Evolutionary conservation across 2,797 vertebrate species (phyloP).

Genomic region (Sebastes diaconus): DNA sequence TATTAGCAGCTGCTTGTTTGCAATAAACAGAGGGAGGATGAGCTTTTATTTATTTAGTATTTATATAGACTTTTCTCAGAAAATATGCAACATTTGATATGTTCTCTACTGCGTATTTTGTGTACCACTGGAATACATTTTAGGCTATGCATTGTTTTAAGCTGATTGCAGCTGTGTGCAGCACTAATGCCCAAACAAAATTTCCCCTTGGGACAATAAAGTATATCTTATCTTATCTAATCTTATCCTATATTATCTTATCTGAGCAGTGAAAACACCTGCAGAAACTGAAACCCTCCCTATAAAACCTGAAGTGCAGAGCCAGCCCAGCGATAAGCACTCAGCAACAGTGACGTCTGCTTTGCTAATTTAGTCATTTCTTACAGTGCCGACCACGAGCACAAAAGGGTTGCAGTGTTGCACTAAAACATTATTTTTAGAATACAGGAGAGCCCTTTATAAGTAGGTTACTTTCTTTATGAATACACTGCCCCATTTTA

Average conservation of each 20-base stretch:
- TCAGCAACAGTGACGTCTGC: constrained; percentile 55
- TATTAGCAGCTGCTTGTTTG: neutral
- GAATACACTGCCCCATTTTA: constrained; percentile 32
- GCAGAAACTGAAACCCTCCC: neutral
- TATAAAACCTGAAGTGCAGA: neutral
- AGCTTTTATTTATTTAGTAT: no score
- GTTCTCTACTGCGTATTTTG: no score
- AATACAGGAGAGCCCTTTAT: constrained; percentile 46
- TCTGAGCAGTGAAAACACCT: neutral
- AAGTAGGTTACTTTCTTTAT: constrained; percentile 63
- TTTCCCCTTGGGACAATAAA: no score
- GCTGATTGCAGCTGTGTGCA: no score
- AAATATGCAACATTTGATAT: no score
- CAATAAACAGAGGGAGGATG: neutral
- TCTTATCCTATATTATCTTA: no score
- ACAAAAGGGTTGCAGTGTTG: constrained; percentile 64
- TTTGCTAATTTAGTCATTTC: constrained; percentile 41
- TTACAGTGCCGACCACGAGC: constrained; percentile 24
- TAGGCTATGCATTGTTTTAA: no score
- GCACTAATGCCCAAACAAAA: no score
- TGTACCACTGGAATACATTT: no score
- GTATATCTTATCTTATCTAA: no score
- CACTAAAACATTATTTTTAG: constrained; percentile 58
- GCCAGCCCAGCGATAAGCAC: neutral
- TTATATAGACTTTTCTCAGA: no score